Evolutionary conservation across 2,888 invertebrate species (phyloP), one percentile per base, ranked within the genome.

Genomic region (Harpalus rufipes): DNA sequence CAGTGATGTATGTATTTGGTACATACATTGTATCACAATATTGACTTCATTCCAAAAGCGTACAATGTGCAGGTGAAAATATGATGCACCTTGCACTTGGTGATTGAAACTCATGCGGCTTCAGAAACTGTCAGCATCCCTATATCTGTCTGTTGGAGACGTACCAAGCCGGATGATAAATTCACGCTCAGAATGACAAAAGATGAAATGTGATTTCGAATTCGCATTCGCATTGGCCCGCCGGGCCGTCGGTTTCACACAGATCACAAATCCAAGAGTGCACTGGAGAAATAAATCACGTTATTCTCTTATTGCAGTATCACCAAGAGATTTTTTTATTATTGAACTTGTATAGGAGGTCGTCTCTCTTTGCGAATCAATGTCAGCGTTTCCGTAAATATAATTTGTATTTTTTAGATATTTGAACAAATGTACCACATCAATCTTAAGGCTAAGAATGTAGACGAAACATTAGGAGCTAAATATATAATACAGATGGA

Each of bases 121-220:
- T 76, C 58, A 25, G 78, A 32, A 8, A 58, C 58, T 41, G 79
- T 80, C 58, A 59, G 10, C 59, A 56, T 78, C 78, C 39, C 32
- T 18, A 8, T 61, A 39, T 80, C 61, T 61, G 56, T 21, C 72
- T 72, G 72, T 72, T 72, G 72, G 72, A 72, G 41, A 72, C 72
- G 72, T 72, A 44, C 51, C 74, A 74, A 74, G 21, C 76, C 32
- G n/a, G 61, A 80, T 80, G 79, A 80, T 80, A 80, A 80, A 80
- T 80, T 61, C 16, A 16, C 79, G 61, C 41, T 39, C 12, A 39
- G 61, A 78, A 80, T 80, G 79, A 80, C 79, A 80, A 80, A 80
- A 80, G 58, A 80, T 80, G 79, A 80, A 80, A 80, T 80, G 79
- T 61, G 79, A 80, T 80, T 80, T 80, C 59, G 39, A 80, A 80